Evolutionary conservation across 2,888 invertebrate species (phyloP).

Genomic region (Lasioglossum zephyrum): DNA sequence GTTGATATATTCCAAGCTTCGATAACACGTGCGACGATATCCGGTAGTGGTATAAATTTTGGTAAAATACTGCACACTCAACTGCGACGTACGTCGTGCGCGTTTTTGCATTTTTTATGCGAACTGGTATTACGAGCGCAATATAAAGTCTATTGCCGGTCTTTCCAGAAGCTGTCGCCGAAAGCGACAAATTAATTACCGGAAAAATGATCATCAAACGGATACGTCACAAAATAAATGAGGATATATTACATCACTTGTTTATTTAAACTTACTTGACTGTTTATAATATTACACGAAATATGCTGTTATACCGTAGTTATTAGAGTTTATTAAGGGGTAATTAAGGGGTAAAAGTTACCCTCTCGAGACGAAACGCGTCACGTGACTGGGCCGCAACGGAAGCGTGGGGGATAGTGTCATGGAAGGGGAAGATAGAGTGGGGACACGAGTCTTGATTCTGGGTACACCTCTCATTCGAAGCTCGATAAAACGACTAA

Average conservation of each 20-base stretch:
- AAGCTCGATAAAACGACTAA: too few relatives aligned
- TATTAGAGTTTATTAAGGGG: too few relatives aligned
- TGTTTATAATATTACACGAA: not conserved
- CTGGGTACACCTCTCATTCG: too few relatives aligned
- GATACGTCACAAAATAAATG: not conserved
- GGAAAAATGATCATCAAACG: not conserved
- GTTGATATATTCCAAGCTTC: not conserved
- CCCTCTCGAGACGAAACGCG: too few relatives aligned
- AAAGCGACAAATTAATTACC: not conserved
- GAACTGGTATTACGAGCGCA: not conserved
- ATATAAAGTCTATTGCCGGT: not conserved
- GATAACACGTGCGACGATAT: not conserved
- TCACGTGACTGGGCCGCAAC: too few relatives aligned
- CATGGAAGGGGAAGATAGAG: too few relatives aligned
- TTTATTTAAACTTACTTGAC: not conserved
- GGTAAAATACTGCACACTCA: not conserved
- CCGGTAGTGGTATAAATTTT: not conserved
- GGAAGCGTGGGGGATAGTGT: too few relatives aligned
- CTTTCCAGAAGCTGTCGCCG: not conserved
- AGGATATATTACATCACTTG: not conserved
- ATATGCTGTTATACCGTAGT: too few relatives aligned
- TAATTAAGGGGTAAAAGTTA: too few relatives aligned
- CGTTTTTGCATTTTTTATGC: not conserved
- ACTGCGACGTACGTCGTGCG: not conserved
- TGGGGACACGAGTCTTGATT: too few relatives aligned